Evolutionary conservation across 64 coral and sea anemone species (phyloP).

Genomic region (Anthopleura sola): DNA sequence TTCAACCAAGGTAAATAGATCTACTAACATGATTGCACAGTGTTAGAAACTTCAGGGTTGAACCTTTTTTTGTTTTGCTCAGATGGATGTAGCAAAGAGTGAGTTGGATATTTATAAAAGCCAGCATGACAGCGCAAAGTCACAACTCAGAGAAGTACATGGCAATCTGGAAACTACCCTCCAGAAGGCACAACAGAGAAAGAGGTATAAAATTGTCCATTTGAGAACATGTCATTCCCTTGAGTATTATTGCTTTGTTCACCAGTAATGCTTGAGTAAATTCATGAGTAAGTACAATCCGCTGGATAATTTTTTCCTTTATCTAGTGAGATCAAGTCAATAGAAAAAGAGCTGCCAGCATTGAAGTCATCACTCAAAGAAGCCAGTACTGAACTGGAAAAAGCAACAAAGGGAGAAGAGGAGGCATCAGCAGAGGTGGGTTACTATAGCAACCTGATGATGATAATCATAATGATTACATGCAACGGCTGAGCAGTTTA

Average conservation of each 20-base stretch:
- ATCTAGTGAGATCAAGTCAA: constrained; percentile 71
- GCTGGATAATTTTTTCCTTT: not conserved
- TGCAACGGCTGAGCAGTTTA: too few species aligned
- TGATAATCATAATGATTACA: not conserved
- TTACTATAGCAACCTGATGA: not conserved
- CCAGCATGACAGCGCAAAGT: constrained; percentile 68
- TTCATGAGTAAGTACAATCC: too few species aligned
- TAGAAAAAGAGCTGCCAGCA: constrained; percentile 85
- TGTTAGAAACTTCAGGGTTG: not conserved
- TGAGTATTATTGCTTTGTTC: not conserved
- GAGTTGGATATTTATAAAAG: constrained; percentile 90
- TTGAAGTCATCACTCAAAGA: constrained; percentile 53
- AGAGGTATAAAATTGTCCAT: not conserved
- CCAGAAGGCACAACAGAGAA: constrained; percentile 71
- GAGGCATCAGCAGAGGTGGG: constrained; percentile 22
- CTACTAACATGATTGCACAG: not conserved
- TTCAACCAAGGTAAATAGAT: too few species aligned
- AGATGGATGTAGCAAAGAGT: constrained; percentile 98
- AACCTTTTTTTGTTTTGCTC: not conserved
- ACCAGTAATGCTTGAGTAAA: too few species aligned
- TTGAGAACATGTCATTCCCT: not conserved
- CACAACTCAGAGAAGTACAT: constrained; percentile 63
- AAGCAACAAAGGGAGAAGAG: constrained; percentile 68
- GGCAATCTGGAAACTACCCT: constrained; percentile 73
- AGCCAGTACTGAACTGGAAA: constrained; percentile 63